Conservation (phyloP, 2,888 invertebrate genomes). For the Yponomeuta cagnagella region DNA sequence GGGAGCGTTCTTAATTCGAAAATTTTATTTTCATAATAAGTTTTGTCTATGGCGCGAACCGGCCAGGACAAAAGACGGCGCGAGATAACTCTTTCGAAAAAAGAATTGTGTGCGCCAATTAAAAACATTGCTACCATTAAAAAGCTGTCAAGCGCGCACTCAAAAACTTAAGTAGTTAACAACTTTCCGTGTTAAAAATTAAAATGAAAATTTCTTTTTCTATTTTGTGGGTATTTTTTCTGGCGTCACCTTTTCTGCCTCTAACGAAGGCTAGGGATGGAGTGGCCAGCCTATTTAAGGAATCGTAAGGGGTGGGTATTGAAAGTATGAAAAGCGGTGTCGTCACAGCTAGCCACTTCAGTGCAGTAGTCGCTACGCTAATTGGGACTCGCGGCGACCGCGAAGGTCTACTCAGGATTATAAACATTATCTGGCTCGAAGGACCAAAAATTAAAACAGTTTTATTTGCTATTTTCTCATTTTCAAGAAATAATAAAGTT, state of each 20-base stretch:
- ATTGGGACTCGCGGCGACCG: constrained; percentile 71
- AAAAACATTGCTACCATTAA: constrained; percentile 25
- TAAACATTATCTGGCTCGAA: neutral
- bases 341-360: constrained; percentile 62
- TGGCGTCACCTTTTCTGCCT: constrained; percentile 53
- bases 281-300: constrained; percentile 67
- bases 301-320: constrained; percentile 73
- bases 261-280: constrained; percentile 70
- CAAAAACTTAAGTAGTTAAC: constrained; percentile 35
- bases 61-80: constrained; percentile 61
- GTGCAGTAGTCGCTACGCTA: constrained; percentile 69
- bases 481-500: too few species aligned
- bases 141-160: constrained; percentile 18
- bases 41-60: constrained; percentile 70
- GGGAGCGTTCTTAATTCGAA: constrained; percentile 75
- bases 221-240: constrained; percentile 48
- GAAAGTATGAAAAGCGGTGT: constrained; percentile 71
- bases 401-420: constrained; percentile 36
- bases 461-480: too few species aligned
- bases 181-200: constrained; percentile 63
- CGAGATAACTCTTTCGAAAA: constrained; percentile 59
- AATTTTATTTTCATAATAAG: constrained; percentile 73
- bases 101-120: constrained; percentile 46
- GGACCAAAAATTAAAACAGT: neutral
- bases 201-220: constrained; percentile 28